Conservation (phyloP, 1,140 invertebrate species). For the Aphaenogaster ashmeadi region DNA sequence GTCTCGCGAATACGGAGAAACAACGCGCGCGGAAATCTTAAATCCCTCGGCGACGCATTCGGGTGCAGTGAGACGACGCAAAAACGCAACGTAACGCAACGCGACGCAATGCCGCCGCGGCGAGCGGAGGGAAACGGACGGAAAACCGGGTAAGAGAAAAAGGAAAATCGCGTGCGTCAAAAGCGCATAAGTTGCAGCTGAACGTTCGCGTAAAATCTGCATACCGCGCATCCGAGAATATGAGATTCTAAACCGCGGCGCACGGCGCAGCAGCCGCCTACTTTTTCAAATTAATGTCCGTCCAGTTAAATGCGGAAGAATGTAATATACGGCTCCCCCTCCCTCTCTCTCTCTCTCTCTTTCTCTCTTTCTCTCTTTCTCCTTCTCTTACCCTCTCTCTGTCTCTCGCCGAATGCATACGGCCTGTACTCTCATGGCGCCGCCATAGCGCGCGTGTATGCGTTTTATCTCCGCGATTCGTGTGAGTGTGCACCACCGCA, state of each 20-base stretch:
- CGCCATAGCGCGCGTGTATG: background rate
- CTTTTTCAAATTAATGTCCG: constrained; percentile 80
- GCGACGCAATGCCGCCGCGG: background rate
- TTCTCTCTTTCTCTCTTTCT: background rate
- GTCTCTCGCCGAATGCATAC: background rate
- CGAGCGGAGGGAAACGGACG: background rate
- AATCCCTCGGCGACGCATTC: constrained; percentile 32
- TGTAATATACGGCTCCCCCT: constrained; percentile 75
- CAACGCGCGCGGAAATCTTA: constrained; percentile 35
- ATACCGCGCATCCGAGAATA: constrained; percentile 55
- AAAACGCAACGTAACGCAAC: constrained; percentile 10
- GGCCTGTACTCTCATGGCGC: background rate
- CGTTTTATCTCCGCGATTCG: constrained; percentile 32
- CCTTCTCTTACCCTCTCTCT: background rate
- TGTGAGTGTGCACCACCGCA: constrained; percentile 36
- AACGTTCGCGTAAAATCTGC: constrained; percentile 70
- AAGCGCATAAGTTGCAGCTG: constrained; percentile 68
- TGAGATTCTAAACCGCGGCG: constrained; percentile 70
- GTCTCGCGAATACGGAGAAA: background rate
- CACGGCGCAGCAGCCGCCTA: constrained; percentile 59
- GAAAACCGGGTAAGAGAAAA: background rate
- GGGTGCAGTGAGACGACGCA: background rate
- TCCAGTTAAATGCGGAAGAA: constrained; percentile 79
- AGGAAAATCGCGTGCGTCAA: constrained; percentile 29
- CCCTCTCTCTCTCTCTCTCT: background rate